Evolutionary conservation across 2,888 invertebrate species (phyloP), one percentile per base, ranked within the genome.

Genomic region (Marasmarcha lunaedactyla): DNA sequence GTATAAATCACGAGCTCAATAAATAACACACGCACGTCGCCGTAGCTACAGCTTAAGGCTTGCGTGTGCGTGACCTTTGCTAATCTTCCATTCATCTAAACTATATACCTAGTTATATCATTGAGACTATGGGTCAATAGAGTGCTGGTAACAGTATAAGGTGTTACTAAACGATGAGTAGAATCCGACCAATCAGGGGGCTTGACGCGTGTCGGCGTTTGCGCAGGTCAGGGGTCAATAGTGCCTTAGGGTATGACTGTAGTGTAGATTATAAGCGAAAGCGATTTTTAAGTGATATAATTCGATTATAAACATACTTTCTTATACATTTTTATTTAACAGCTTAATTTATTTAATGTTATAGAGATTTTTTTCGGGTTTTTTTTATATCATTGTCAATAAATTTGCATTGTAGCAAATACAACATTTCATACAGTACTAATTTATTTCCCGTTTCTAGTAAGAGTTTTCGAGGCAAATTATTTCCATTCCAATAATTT

Each of bases 171-270:
- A 30, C 30, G 30, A 30, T 30, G 30, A 30, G 30, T 30, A 3
- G 30, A n/a, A 3, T 9, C n/a, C 6, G 52, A 57, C 73, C 76
- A 78, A 79, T 78, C 67, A 73, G 67, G 67, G 60, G 46, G 50
- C 47, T 63, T 62, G 68, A 73, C 79, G 74, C 78, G 78, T 70
- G 74, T 69, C 48, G 42, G 57, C 55, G 52, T 55, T 48, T 49
- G 51, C 50, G 43, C 42, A 39, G 77, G 74, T 71, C 76, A 74
- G 52, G 69, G 77, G 73, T 73, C 63, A 59, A 26, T 36, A 35
- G 37, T 61, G 69, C 67, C 66, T 63, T 57, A 49, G 58, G 63
- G 60, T 30, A 11, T n/a, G n/a, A n/a, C 4, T 7, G 7, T 7
- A 20, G 4, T 20, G 20, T 7, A 20, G 7, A 7, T 20, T 3